Percentiles rank a stretch among this genome's conserved stretches.
phyloP scores from a whole-genome alignment of 2,113 vertebrate species.

The Erpornis zantholeuca region DNA sequence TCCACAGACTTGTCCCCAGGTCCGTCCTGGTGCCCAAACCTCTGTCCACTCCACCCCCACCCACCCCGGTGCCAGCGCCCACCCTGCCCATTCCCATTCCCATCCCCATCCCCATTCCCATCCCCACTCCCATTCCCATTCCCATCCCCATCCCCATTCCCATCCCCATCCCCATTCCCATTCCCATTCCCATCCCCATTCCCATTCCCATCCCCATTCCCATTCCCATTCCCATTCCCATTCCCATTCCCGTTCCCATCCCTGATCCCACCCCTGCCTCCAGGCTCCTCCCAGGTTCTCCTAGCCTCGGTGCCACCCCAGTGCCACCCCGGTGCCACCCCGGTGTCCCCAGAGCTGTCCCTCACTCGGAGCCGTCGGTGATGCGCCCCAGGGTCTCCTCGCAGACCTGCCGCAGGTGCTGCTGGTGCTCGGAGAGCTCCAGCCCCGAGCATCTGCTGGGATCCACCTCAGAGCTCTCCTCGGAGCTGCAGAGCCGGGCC shows the following conservation, averaged over 20 bases:
- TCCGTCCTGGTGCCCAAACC: neutral
- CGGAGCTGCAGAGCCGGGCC: constrained; percentile 72
- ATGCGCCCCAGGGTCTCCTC: constrained; percentile 86
- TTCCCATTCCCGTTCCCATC: neutral
- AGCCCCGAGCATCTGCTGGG: constrained; percentile 79
- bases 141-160: too few species aligned
- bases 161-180: too few species aligned
- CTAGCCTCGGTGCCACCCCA: too few species aligned
- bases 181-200: too few species aligned
- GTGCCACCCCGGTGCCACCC: neutral
- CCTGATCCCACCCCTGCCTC: rapidly evolving
- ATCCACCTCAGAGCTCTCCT: constrained; percentile 87
- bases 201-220: too few species aligned
- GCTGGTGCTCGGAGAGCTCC: constrained; percentile 80
- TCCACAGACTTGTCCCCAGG: neutral
- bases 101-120: too few species aligned
- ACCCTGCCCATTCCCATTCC: too few species aligned
- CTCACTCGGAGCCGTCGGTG: constrained; percentile 77
- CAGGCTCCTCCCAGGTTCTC: neutral
- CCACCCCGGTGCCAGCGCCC: neutral
- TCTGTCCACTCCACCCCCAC: too few species aligned
- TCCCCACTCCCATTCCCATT: too few species aligned
- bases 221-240: too few species aligned
- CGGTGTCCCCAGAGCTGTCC: neutral
- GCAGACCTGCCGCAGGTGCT: constrained; percentile 78